phyloP scores from a whole-genome alignment of 2,888 invertebrate species.

The Dendrolimus houi region DNA sequence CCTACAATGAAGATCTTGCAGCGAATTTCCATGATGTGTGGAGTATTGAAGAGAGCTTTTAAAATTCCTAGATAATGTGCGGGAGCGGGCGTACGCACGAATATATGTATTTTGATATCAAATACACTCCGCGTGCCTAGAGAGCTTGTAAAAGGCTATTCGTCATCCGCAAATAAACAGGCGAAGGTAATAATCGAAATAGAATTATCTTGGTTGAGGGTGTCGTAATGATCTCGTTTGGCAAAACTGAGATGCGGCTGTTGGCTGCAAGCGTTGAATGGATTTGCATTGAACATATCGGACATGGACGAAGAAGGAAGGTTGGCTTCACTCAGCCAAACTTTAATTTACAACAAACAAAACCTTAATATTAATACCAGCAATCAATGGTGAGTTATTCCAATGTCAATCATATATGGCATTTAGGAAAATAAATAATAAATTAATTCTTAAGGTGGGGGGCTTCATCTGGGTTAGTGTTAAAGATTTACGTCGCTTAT shows the following conservation, averaged over 20 bases:
- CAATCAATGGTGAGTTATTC: too few relatives aligned
- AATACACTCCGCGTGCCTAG: constrained; percentile 28
- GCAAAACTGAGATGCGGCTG: constrained; percentile 42
- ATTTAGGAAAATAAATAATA: too few relatives aligned
- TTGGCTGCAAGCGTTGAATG: constrained; percentile 37
- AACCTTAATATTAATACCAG: too few relatives aligned
- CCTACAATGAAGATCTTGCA: not conserved
- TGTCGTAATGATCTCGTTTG: constrained; percentile 64
- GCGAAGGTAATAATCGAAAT: constrained; percentile 75
- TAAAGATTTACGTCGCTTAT: too few relatives aligned
- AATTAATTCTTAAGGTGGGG: too few relatives aligned
- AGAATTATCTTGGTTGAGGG: constrained; percentile 63
- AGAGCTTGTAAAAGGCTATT: constrained; percentile 51
- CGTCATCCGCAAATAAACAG: constrained; percentile 71
- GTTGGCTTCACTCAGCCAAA: constrained; percentile 8
- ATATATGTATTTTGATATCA: constrained; percentile 30
- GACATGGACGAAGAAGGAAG: constrained; percentile 8
- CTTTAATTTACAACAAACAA: constrained; percentile 2
- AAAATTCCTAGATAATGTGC: constrained; percentile 70
- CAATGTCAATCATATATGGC: too few relatives aligned
- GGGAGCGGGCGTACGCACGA: constrained; percentile 48
- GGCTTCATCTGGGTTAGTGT: too few relatives aligned
- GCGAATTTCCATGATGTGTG: constrained; percentile 12
- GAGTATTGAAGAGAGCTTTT: constrained; percentile 57
- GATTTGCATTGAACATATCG: constrained; percentile 34